Evolutionary conservation across 2,797 vertebrate genomes (phyloP), one percentile per base, ranked within the genome.

Genomic region (Tangara arthus): DNA sequence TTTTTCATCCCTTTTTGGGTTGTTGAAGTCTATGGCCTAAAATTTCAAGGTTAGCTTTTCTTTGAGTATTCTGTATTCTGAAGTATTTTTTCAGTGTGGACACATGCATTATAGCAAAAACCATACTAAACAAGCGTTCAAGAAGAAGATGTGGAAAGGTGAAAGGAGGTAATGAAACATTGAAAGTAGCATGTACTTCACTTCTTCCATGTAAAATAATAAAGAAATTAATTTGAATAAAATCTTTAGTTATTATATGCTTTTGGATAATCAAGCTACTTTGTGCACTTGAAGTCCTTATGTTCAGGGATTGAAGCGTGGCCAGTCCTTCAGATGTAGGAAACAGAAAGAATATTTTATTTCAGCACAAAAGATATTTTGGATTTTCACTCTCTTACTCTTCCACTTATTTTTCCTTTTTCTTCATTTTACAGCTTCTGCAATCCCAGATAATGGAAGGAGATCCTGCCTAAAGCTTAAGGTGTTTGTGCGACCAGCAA

Each of bases 381-480:
- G 15, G 37, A 6, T 92, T 89, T 89, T 95, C 53, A 89, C 15
- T 95, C 24, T 72, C 35, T 68, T 84, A 63, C 64, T 66, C 15
- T 56, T 85, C 66, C 3, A 1, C 27, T 86, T 87, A 37, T 85
- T 88, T 82, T 66, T 89, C 24, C 32, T 78, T 85, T 47, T 92
- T 64, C 90, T 80, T 90, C 16, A 71, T 82, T 89, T 47, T 98
- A 37, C 97, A 99, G 99, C 99, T 70, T 99, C 99, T 97, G 99
- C 99, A 9, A 98, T 99, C 71, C 98, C 99, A 75, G 99, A 99
- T 96, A 99, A 99, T 15, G 99, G 99, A 97, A 99, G 98, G 96
- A 99, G 98, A 97, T 99, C 99, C 89, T 99, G 99, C 97, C 98
- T 99, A 98, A 99, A 99, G 98, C 99, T 99, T 93, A 99, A 99